Evolutionary conservation across 2,888 invertebrate genomes (phyloP).

Genomic region (Erynnis tages): DNA sequence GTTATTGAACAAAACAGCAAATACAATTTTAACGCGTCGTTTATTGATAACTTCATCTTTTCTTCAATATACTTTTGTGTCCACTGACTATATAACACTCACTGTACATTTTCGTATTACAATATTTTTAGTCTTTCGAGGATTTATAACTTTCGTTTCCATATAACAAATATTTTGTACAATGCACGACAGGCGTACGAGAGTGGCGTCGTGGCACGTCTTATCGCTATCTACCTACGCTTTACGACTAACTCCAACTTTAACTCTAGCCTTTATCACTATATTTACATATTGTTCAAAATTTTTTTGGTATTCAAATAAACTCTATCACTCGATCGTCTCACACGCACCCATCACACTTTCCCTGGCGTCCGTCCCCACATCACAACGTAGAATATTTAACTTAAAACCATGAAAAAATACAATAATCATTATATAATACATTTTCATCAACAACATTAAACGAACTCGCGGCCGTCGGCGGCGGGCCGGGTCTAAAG

Average conservation of each 20-base stretch:
- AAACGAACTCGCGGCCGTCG: slow-evolving; percentile 62
- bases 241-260: slow-evolving; percentile 69
- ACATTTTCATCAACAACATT: slow-evolving; percentile 76
- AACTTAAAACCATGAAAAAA: slow-evolving; percentile 76
- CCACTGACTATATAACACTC: slow-evolving; percentile 83
- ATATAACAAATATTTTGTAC: slow-evolving; percentile 82
- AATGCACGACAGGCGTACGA: slow-evolving; percentile 73
- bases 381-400: slow-evolving; percentile 70
- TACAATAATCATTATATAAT: slow-evolving; percentile 78
- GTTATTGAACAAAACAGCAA: slow-evolving; percentile 69
- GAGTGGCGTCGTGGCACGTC: slow-evolving; percentile 76
- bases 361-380: slow-evolving; percentile 63
- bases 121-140: slow-evolving; percentile 78
- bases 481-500: slow-evolving; percentile 50
- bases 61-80: slow-evolving; percentile 80
- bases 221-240: slow-evolving; percentile 71
- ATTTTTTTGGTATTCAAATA: slow-evolving; percentile 81
- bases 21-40: slow-evolving; percentile 77
- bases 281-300: slow-evolving; percentile 81
- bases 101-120: slow-evolving; percentile 81
- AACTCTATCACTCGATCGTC: slow-evolving; percentile 72
- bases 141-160: slow-evolving; percentile 73
- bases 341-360: slow-evolving; percentile 55
- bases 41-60: slow-evolving; percentile 80
- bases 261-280: slow-evolving; percentile 68